Percentiles rank a stretch among this genome's conserved stretches.
phyloP scores from a whole-genome alignment of 35 echinoderm and acorn worm genomes.

The Apostichopus japonicus region DNA sequence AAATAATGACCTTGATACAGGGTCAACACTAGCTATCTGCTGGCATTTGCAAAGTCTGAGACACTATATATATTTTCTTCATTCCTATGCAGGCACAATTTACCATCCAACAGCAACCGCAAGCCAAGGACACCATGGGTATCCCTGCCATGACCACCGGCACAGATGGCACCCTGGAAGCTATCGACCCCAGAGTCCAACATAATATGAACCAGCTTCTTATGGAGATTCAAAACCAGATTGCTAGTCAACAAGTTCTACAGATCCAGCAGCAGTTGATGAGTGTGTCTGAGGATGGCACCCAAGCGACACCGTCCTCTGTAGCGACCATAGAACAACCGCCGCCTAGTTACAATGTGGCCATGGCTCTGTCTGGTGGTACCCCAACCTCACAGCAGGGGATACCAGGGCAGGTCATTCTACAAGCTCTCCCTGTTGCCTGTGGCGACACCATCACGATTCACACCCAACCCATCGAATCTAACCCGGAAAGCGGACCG shows the following conservation, averaged over 20 bases:
- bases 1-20: too few species aligned
- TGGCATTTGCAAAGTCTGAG: too few species aligned
- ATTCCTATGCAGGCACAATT: not conserved
- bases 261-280: slow-evolving; percentile 79
- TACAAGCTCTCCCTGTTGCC: slow-evolving; percentile 70
- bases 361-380: slow-evolving; percentile 74
- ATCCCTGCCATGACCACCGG: slow-evolving; percentile 10
- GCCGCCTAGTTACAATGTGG: slow-evolving; percentile 91
- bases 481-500: not conserved
- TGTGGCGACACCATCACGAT: slow-evolving; percentile 48
- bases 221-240: slow-evolving; percentile 81
- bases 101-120: slow-evolving; percentile 49
- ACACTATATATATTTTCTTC: not conserved
- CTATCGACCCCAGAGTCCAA: slow-evolving; percentile 62
- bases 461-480: slow-evolving; percentile 14
- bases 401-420: slow-evolving; percentile 76
- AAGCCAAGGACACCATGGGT: slow-evolving; percentile 3
- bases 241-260: slow-evolving; percentile 67
- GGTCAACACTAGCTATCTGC: too few species aligned
- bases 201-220: slow-evolving; percentile 84
- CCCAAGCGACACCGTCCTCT: slow-evolving; percentile 48
- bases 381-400: slow-evolving; percentile 40
- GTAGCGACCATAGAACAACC: slow-evolving; percentile 54
- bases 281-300: slow-evolving; percentile 66
- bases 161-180: slow-evolving; percentile 45